Evolutionary conservation across 2,888 invertebrate genomes (phyloP).

Genomic region (Papilio protenor): DNA sequence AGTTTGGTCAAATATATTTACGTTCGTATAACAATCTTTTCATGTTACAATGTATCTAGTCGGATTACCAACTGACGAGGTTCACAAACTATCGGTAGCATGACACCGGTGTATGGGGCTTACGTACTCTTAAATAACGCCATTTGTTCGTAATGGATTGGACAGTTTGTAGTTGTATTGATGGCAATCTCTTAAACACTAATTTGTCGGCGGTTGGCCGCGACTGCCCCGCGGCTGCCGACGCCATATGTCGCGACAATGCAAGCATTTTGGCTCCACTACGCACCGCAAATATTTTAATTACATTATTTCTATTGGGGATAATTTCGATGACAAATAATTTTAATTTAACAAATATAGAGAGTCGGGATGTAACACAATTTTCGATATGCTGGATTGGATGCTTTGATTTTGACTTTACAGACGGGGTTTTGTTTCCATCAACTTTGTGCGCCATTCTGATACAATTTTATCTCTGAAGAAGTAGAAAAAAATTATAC

Average conservation of each 20-base stretch:
- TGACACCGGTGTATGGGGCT: constrained; percentile 37
- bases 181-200: constrained; percentile 80
- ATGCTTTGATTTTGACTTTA: neutral
- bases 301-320: constrained; percentile 6
- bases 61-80: neutral
- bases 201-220: constrained; percentile 66
- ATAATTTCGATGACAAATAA: neutral
- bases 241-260: constrained; percentile 74
- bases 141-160: constrained; percentile 81
- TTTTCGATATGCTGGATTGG: neutral
- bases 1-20: too few relatives aligned
- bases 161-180: constrained; percentile 68
- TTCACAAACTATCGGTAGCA: neutral
- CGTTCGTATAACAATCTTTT: too few relatives aligned
- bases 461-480: neutral
- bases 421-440: neutral
- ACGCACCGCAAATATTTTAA: neutral
- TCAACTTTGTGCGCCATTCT: neutral
- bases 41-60: neutral
- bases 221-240: constrained; percentile 46
- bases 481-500: neutral
- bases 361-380: neutral
- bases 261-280: constrained; percentile 27
- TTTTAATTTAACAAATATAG: neutral
- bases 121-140: constrained; percentile 61